These are phyloP conservation scores for Neoscelio sp. DNA, from an alignment of 2,888 invertebrate genomes.

Conservation along the genomic window DNA sequence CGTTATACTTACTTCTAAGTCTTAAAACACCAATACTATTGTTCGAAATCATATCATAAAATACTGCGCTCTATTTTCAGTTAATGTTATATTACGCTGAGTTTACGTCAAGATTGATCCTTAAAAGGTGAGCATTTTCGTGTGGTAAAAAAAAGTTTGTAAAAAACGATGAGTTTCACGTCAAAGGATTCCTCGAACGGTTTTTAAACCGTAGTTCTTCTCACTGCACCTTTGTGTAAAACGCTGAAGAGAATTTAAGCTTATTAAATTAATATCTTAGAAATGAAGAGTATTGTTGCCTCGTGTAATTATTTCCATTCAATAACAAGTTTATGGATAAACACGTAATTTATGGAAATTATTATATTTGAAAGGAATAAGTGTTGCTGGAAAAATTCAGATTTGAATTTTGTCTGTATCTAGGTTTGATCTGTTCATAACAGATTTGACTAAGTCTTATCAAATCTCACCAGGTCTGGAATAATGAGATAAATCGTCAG, in stretches of 20 bases:
- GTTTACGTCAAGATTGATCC: slow-evolving; percentile 19
- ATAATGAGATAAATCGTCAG: no score
- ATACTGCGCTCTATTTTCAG: slow-evolving; percentile 2
- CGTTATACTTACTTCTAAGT: neutral
- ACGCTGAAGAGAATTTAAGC: slow-evolving; percentile 27
- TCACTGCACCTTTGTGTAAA: slow-evolving; percentile 25
- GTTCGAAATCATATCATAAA: slow-evolving; percentile 8
- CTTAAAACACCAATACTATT: neutral
- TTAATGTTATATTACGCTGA: slow-evolving; percentile 7
- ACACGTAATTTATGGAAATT: slow-evolving; percentile 25
- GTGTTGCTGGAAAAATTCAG: slow-evolving; percentile 58
- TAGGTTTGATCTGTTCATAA: no score
- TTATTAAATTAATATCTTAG: slow-evolving; percentile 27
- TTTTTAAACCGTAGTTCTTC: slow-evolving; percentile 29
- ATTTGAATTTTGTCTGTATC: neutral
- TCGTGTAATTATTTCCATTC: slow-evolving; percentile 1
- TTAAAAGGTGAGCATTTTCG: slow-evolving; percentile 23
- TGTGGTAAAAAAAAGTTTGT: slow-evolving; percentile 16
- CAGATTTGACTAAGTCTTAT: no score
- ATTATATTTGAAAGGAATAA: neutral
- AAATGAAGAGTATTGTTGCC: neutral
- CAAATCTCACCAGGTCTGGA: no score
- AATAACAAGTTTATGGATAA: neutral
- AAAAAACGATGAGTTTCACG: slow-evolving; percentile 33
- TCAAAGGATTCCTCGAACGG: slow-evolving; percentile 18